These are phyloP conservation scores for Scaptomyza hsui DNA, from an alignment of 1,140 invertebrate genomes.

Conservation along the genomic window DNA sequence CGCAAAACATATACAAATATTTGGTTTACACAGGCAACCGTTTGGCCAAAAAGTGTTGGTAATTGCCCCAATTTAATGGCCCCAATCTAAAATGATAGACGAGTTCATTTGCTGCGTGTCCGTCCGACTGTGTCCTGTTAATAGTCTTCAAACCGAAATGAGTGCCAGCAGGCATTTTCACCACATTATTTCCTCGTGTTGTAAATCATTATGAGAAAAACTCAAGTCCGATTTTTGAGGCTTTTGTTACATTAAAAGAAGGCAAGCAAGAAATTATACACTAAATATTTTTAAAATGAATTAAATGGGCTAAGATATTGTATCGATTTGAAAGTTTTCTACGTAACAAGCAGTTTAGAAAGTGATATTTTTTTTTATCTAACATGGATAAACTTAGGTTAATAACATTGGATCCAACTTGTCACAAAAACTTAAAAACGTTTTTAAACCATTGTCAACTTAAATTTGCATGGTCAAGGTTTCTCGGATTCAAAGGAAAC, in stretches of 20 bases:
- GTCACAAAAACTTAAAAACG: too few species aligned
- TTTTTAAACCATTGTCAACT: too few species aligned
- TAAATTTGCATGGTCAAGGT: background rate
- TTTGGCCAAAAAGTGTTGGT: conserved; percentile 48
- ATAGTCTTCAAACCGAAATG: background rate
- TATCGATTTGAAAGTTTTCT: too few species aligned
- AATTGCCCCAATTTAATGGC: conserved; percentile 52
- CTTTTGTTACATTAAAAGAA: too few species aligned
- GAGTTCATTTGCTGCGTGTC: conserved; percentile 4
- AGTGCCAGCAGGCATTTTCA: background rate
- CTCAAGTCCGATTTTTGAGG: too few species aligned
- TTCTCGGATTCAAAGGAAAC: conserved; percentile 3
- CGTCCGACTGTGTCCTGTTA: background rate
- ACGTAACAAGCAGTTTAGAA: too few species aligned
- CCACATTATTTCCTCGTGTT: background rate
- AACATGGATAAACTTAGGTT: too few species aligned
- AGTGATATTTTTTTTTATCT: too few species aligned
- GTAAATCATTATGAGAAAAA: background rate
- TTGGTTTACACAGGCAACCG: conserved; percentile 44
- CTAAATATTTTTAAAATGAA: too few species aligned
- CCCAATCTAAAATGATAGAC: conserved; percentile 32
- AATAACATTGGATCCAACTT: too few species aligned
- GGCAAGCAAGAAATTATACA: too few species aligned
- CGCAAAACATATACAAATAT: conserved; percentile 57
- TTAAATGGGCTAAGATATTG: too few species aligned